Evolutionary conservation across 2,113 vertebrate species (phyloP), one percentile per base, ranked within the genome.

Genomic region (Elachura formosa): DNA sequence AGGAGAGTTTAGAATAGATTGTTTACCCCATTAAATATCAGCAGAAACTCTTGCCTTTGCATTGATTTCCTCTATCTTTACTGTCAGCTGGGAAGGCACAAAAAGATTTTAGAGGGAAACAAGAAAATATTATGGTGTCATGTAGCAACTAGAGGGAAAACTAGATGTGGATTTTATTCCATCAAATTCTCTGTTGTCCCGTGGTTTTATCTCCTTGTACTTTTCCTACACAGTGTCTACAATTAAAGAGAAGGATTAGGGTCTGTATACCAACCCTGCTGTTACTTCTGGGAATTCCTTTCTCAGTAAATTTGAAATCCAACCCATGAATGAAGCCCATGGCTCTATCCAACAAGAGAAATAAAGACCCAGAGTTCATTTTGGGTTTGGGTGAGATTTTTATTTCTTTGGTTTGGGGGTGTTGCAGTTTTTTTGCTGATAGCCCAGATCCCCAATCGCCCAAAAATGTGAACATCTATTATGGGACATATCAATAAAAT

Each of bases 1-100:
- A 64, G 48, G n/a, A 49, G 72, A 67, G 56, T 87, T 95, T 82
- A 89, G 89, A 93, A 92, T 82, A 87, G 80, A 63, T 92, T 91
- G 94, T 93, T 97, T 97, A 92, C 58, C 61, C 86, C 86, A 64
- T 94, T 89, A 90, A 86, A 90, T 80, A 95, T 52, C 94, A 90
- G 72, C 90, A 95, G 90, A 96, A 97, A 84, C 69, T 88, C 79
- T 81, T 81, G 45, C 62, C 90, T 94, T 89, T 84, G 74, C 84
- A 89, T 89, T 89, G 91, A 89, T 95, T 94, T 96, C 69, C 45
- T 93, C 77, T 64, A 49, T 91, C 80, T 87, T 41, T 84, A 34
- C 62, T 75, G 87, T 95, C 84, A 94, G 21, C 69, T 91, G 80
- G 74, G 80, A 94, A 82, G 87, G 45, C 36, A 73, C 22, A 79